Conservation (phyloP, 2,113 vertebrate genomes). For the Hoplias malabaricus region DNA sequence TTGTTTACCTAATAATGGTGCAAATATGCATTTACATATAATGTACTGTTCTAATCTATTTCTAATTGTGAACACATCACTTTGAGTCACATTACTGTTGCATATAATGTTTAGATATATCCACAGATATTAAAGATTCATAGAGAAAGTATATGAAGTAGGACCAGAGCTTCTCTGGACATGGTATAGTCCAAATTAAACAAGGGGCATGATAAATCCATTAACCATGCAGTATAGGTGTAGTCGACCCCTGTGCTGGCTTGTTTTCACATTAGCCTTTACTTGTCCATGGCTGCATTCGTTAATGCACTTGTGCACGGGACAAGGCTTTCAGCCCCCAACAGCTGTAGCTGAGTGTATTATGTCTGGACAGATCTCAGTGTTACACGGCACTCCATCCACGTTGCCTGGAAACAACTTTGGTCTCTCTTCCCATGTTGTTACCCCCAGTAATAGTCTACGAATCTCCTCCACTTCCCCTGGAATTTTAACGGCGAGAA, state of each 20-base stretch:
- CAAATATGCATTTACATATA: too few species aligned
- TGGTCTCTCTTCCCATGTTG: background rate
- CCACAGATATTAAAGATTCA: too few species aligned
- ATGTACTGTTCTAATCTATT: too few species aligned
- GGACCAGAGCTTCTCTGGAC: too few species aligned
- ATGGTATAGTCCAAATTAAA: too few species aligned
- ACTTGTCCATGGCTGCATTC: background rate
- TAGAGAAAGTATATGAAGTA: too few species aligned
- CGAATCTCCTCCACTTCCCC: background rate
- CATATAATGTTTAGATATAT: too few species aligned
- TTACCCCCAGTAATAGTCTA: background rate
- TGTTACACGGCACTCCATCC: background rate
- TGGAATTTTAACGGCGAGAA: background rate
- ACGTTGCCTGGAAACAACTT: slow-evolving; percentile 32
- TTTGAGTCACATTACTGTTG: too few species aligned
- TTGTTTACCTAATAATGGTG: too few species aligned
- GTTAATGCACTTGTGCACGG: background rate
- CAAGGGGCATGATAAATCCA: too few species aligned
- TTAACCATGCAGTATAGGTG: slow-evolving; percentile 8
- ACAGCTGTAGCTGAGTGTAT: background rate
- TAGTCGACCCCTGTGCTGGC: background rate
- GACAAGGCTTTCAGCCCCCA: slow-evolving; percentile 6
- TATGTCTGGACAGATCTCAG: background rate
- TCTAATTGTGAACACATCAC: too few species aligned
- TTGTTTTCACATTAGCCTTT: background rate